Evolutionary conservation across 2,888 invertebrate genomes (phyloP).

Genomic region (Zygaena filipendulae): DNA sequence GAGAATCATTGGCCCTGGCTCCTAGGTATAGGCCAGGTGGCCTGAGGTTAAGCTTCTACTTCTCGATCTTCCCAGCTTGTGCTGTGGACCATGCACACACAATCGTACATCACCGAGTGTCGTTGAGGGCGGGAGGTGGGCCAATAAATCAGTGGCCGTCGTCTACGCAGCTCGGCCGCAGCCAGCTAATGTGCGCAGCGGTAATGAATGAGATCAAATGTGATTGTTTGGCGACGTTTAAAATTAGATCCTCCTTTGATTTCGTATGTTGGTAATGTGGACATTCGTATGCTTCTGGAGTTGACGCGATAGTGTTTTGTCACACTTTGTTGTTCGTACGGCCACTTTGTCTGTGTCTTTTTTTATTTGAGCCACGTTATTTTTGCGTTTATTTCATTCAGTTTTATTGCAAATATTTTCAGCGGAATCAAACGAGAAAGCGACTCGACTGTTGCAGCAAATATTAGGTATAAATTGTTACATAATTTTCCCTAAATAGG

Average conservation of each 20-base stretch:
- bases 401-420: too few relatives aligned
- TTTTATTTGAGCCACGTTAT: too few relatives aligned
- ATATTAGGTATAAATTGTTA: too few relatives aligned
- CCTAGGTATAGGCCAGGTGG: too few relatives aligned
- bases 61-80: too few relatives aligned
- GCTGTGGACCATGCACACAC: slow-evolving; percentile 19
- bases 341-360: too few relatives aligned
- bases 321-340: background rate
- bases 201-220: slow-evolving; percentile 58
- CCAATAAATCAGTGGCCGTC: slow-evolving; percentile 60
- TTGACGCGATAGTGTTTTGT: background rate
- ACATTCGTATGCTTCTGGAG: background rate
- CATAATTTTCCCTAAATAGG: too few relatives aligned
- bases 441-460: too few relatives aligned
- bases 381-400: too few relatives aligned
- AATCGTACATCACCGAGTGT: slow-evolving; percentile 59
- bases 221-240: slow-evolving; percentile 32
- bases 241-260: slow-evolving; percentile 11
- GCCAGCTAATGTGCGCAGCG: slow-evolving; percentile 42
- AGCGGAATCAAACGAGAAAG: too few relatives aligned
- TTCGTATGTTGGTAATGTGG: background rate
- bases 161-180: slow-evolving; percentile 52
- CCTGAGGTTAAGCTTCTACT: too few relatives aligned
- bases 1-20: too few relatives aligned
- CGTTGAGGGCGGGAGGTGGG: slow-evolving; percentile 67